Percentiles rank a stretch among this genome's conserved stretches.
phyloP scores from a whole-genome alignment of 2,113 vertebrate species.

The Indicator indicator region DNA sequence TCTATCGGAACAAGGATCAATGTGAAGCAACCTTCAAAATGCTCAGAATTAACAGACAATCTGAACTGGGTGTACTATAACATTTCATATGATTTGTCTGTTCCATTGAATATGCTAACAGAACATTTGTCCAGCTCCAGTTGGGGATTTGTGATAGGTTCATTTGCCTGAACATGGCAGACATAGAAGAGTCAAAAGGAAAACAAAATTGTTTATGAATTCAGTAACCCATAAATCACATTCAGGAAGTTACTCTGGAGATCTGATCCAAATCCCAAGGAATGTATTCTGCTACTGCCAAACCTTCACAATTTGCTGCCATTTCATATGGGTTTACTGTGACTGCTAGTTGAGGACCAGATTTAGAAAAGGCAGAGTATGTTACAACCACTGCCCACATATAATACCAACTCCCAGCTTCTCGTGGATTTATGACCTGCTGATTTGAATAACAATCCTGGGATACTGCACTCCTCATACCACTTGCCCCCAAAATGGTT shows the following conservation, averaged over 20 bases:
- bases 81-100: not conserved
- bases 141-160: not conserved
- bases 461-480: not conserved
- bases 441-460: conserved; percentile 16
- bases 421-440: conserved; percentile 11
- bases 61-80: not conserved
- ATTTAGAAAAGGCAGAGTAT: conserved; percentile 41
- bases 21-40: not conserved
- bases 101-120: not conserved
- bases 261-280: not conserved
- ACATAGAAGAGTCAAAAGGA: not conserved
- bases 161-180: not conserved
- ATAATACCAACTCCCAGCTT: conserved; percentile 31
- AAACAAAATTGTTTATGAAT: conserved; percentile 20
- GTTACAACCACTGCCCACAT: conserved; percentile 33
- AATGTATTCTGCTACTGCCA: conserved; percentile 44
- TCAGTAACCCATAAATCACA: conserved; percentile 25
- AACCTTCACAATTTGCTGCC: conserved; percentile 33
- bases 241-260: conserved; percentile 7
- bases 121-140: not conserved
- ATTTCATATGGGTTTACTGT: conserved; percentile 28
- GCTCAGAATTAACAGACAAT: not conserved
- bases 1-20: not conserved
- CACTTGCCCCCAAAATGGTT: not conserved
- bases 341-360: not conserved